These are phyloP conservation scores for Cyphomyrmex costatus DNA, from an alignment of 1,140 invertebrate species.

Conservation along the genomic window DNA sequence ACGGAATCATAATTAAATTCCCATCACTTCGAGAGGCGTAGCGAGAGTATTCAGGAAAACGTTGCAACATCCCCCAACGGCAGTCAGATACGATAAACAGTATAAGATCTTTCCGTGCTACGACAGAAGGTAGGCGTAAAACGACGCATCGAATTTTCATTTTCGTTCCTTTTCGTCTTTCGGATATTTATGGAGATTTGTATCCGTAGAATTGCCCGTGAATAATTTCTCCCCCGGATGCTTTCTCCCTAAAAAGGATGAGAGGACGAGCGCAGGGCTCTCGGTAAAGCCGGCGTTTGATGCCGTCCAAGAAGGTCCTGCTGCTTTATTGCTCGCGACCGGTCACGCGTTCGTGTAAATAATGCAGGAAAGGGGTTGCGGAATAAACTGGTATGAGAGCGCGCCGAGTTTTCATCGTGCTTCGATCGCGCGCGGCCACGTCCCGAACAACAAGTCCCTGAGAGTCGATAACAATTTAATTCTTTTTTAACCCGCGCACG, in stretches of 20 bases:
- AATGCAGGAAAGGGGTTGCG: slow-evolving; percentile 60
- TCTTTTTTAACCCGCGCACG: slow-evolving; percentile 24
- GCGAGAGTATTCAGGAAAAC: slow-evolving; percentile 31
- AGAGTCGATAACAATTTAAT: slow-evolving; percentile 47
- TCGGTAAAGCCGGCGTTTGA: slow-evolving; percentile 47
- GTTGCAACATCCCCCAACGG: not conserved
- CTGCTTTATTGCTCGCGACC: slow-evolving; percentile 57
- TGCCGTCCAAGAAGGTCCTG: slow-evolving; percentile 43
- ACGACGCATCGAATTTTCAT: slow-evolving; percentile 61
- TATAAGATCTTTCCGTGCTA: not conserved
- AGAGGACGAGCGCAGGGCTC: slow-evolving; percentile 9
- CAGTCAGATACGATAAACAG: slow-evolving; percentile 30
- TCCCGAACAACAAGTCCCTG: slow-evolving; percentile 32
- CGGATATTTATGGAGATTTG: slow-evolving; percentile 63
- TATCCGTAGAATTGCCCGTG: slow-evolving; percentile 54
- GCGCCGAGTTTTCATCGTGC: slow-evolving; percentile 42
- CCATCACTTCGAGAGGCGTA: not conserved
- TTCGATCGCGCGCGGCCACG: slow-evolving; percentile 21
- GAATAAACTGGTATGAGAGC: slow-evolving; percentile 52
- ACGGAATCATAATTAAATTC: slow-evolving; percentile 51
- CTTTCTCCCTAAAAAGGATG: slow-evolving; percentile 53
- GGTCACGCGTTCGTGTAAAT: slow-evolving; percentile 56
- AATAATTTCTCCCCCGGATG: slow-evolving; percentile 49
- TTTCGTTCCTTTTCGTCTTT: slow-evolving; percentile 49
- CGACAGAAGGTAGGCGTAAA: slow-evolving; percentile 41